These are phyloP conservation scores for Pipistrellus pipistrellus DNA, from an alignment of 2,797 vertebrate genomes.

Conservation along the genomic window DNA sequence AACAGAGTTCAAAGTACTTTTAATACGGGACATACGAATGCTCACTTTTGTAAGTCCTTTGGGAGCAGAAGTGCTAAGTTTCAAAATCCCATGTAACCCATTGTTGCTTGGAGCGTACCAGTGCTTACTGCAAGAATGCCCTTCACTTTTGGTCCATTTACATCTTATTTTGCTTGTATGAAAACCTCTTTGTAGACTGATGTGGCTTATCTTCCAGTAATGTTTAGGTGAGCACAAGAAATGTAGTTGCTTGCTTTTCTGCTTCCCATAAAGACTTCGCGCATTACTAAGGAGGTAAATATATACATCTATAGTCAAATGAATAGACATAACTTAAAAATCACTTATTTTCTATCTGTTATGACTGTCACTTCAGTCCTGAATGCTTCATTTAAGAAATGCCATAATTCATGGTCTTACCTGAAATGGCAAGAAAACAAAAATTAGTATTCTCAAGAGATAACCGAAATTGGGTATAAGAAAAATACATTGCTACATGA, in stretches of 20 bases:
- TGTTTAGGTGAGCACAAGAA: conserved; percentile 84
- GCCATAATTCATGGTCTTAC: conserved; percentile 74
- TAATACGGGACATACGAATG: conserved; percentile 95
- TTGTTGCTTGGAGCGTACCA: conserved; percentile 78
- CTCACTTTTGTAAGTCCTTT: conserved; percentile 91
- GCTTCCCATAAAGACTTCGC: conserved; percentile 89
- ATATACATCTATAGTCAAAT: conserved; percentile 90
- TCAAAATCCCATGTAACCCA: conserved; percentile 88
- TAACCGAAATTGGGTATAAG: conserved; percentile 33
- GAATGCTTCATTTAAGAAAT: conserved; percentile 79
- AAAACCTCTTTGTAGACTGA: conserved; percentile 86
- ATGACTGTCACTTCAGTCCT: conserved; percentile 84
- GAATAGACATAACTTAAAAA: conserved; percentile 90
- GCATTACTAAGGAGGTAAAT: conserved; percentile 90
- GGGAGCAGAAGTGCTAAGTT: conserved; percentile 91
- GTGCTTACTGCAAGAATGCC: conserved; percentile 80
- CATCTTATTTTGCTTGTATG: conserved; percentile 85
- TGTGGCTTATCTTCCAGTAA: conserved; percentile 84
- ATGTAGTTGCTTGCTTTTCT: conserved; percentile 86
- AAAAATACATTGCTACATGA: conserved; percentile 24
- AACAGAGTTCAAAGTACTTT: conserved; percentile 94
- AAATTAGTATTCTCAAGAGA: conserved; percentile 69
- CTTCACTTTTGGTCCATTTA: conserved; percentile 87
- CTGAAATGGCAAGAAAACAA: conserved; percentile 84
- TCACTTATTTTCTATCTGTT: conserved; percentile 80